Evolutionary conservation across 2,888 invertebrate species (phyloP).

Genomic region (Lasioglossum zephyrum): DNA sequence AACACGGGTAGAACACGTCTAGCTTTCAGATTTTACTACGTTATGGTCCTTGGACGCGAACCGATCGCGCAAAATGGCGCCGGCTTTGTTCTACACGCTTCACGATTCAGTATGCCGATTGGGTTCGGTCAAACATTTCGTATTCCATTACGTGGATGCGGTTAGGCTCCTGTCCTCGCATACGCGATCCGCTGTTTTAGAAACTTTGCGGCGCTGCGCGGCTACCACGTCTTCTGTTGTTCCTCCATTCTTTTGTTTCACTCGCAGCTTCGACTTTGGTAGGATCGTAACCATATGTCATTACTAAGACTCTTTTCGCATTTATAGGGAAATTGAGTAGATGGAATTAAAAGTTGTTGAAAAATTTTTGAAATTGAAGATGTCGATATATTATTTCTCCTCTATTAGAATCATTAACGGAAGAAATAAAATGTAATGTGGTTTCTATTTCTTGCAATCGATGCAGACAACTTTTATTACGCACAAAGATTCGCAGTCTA

Average conservation of each 20-base stretch:
- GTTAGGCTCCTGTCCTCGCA: slow-evolving; percentile 27
- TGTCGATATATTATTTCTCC: no score
- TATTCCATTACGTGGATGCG: slow-evolving; percentile 35
- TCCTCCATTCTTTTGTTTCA: not conserved
- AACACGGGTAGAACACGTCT: not conserved
- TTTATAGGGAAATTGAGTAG: no score
- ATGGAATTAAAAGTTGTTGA: no score
- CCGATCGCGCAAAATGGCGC: not conserved
- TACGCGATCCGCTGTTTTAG: slow-evolving; percentile 34
- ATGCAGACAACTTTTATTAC: no score
- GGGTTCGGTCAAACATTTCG: slow-evolving; percentile 42
- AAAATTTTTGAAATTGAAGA: no score
- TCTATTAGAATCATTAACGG: no score
- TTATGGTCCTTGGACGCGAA: not conserved
- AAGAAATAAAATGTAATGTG: no score
- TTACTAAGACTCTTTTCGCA: no score
- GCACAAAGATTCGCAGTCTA: no score
- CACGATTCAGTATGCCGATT: slow-evolving; percentile 41
- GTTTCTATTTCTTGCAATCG: no score
- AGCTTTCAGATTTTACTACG: not conserved
- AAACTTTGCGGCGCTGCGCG: not conserved
- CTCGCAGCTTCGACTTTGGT: not conserved
- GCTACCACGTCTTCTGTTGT: not conserved
- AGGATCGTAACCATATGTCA: not conserved
- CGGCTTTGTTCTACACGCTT: slow-evolving; percentile 30